Conservation (phyloP, 2,888 invertebrate genomes). For the Callinectes sapidus region DNA sequence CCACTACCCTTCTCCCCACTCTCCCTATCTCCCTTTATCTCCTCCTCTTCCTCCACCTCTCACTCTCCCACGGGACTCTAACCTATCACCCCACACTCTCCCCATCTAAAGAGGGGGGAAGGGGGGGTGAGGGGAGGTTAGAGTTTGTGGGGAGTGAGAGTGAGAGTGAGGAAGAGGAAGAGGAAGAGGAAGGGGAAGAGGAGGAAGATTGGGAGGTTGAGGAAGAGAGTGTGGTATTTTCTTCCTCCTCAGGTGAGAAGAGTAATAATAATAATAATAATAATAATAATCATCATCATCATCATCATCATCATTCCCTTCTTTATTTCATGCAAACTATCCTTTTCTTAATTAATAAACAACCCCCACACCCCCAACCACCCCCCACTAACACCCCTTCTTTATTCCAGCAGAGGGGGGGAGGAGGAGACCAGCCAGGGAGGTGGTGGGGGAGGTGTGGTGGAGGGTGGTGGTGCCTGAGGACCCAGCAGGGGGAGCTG, state of each 20-base stretch:
- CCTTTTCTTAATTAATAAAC: too few relatives aligned
- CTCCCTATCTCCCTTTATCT: not conserved
- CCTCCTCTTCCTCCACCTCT: too few relatives aligned
- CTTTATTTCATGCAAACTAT: too few relatives aligned
- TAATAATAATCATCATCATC: not conserved
- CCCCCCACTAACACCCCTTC: not conserved
- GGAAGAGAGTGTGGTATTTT: not conserved
- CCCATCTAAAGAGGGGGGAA: not conserved
- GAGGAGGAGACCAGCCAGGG: not conserved
- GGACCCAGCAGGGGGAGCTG: slow-evolving; percentile 50
- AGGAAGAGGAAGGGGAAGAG: not conserved
- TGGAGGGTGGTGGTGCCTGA: slow-evolving; percentile 43
- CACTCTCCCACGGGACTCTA: too few relatives aligned
- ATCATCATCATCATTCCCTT: too few relatives aligned
- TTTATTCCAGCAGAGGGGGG: not conserved
- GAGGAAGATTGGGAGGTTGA: not conserved
- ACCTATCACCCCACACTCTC: too few relatives aligned
- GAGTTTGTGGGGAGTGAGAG: not conserved
- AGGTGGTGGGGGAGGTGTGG: slow-evolving; percentile 34
- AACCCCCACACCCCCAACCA: not conserved
- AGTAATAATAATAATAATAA: not conserved
- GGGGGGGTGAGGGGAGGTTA: not conserved
- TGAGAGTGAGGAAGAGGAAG: not conserved
- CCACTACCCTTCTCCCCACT: too few relatives aligned
- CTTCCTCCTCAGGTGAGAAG: not conserved